Conservation (phyloP, 2,797 vertebrate species). For the Chelidonichthys spinosus region DNA sequence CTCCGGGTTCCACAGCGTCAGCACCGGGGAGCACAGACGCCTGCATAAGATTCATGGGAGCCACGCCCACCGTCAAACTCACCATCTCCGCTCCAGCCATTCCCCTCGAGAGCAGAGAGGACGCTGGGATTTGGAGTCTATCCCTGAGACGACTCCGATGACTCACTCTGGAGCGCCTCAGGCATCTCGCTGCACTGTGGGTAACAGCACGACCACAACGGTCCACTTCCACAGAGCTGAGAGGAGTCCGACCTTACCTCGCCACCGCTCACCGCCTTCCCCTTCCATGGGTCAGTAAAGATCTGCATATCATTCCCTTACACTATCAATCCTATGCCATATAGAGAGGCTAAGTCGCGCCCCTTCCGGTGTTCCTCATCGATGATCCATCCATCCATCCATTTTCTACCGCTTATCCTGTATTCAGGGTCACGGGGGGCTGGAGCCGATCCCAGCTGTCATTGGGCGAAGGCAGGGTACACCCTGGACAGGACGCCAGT, state of each 20-base stretch:
- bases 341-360: too few species aligned
- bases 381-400: too few species aligned
- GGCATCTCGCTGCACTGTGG: conserved; percentile 72
- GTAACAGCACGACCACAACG: conserved; percentile 75
- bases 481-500: too few species aligned
- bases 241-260: conserved; percentile 76
- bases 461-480: too few species aligned
- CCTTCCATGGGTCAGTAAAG: conserved; percentile 58
- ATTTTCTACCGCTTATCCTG: too few species aligned
- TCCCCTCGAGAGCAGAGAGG: conserved; percentile 75
- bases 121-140: conserved; percentile 83
- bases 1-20: conserved; percentile 79
- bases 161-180: conserved; percentile 43
- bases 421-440: too few species aligned
- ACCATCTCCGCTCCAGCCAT: conserved; percentile 65
- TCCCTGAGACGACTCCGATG: conserved; percentile 72
- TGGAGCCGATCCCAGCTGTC: too few species aligned
- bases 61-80: conserved; percentile 49
- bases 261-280: conserved; percentile 58
- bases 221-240: conserved; percentile 79
- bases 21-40: conserved; percentile 73
- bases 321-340: background rate
- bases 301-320: background rate
- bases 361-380: too few species aligned
- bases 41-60: conserved; percentile 74